phyloP scores from a whole-genome alignment of 1,140 invertebrate genomes.

The Hydropsyche tenuis region DNA sequence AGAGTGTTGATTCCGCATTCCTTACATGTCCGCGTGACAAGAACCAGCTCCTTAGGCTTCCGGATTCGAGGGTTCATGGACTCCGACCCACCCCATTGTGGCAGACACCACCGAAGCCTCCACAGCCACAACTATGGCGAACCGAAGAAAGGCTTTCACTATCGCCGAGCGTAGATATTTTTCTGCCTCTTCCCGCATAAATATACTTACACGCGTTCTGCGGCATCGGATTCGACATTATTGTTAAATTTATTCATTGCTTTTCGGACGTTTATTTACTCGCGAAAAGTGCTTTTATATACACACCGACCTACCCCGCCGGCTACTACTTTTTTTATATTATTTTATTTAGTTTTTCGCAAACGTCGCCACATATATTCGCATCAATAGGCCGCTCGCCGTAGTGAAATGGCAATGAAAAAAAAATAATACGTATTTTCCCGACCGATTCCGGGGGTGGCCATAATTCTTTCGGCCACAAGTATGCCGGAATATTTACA shows the following conservation, averaged over 20 bases:
- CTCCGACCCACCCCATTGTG: no score
- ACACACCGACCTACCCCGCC: neutral
- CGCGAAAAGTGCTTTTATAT: conserved; percentile 28
- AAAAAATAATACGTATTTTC: neutral
- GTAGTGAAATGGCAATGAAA: neutral
- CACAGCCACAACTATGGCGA: conserved; percentile 2
- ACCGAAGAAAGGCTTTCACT: conserved; percentile 29
- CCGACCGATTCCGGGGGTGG: neutral
- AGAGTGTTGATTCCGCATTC: neutral
- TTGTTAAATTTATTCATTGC: conserved; percentile 44
- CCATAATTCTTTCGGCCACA: conserved; percentile 18
- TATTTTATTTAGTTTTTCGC: conserved; percentile 22
- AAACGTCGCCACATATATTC: conserved; percentile 14
- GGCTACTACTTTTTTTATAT: neutral
- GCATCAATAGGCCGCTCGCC: neutral
- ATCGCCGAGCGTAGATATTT: neutral
- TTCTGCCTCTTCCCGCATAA: neutral
- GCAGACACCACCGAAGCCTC: no score
- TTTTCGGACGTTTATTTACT: conserved; percentile 41
- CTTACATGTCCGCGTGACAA: conserved; percentile 1
- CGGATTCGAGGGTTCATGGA: neutral
- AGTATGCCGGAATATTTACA: conserved; percentile 13
- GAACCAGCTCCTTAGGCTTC: neutral
- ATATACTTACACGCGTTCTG: conserved; percentile 6
- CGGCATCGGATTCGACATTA: conserved; percentile 33